Conservation (phyloP, 2,797 vertebrate species). For the Clarias fuscus region DNA sequence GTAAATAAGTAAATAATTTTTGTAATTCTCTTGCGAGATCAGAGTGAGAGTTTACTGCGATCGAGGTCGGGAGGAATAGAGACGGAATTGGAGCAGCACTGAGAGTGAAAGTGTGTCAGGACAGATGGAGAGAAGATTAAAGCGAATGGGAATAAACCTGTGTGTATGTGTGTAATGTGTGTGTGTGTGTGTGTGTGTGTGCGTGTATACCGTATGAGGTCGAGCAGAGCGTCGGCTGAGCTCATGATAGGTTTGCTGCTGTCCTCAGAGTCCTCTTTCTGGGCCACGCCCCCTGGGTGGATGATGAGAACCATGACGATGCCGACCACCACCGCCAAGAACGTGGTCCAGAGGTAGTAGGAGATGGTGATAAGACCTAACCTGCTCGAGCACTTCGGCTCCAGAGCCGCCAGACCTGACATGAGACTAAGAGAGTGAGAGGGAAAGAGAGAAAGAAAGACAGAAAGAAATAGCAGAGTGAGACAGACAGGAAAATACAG, state of each 20-base stretch:
- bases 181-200: constrained; percentile 13
- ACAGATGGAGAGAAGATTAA: constrained; percentile 14
- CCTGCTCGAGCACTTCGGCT: constrained; percentile 93
- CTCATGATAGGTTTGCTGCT: constrained; percentile 90
- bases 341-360: constrained; percentile 97
- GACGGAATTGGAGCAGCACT: neutral
- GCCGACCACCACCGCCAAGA: constrained; percentile 91
- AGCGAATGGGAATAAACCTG: neutral
- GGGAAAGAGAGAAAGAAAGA: constrained; percentile 20
- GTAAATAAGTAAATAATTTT: neutral
- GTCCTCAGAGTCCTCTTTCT: constrained; percentile 88
- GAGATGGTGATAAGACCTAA: constrained; percentile 92
- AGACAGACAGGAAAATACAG: neutral
- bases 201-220: constrained; percentile 76
- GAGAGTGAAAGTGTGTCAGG: neutral
- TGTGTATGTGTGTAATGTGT: neutral
- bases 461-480: neutral
- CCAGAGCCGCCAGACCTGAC: constrained; percentile 92
- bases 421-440: constrained; percentile 79
- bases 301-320: constrained; percentile 96
- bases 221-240: constrained; percentile 91
- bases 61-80: neutral
- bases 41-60: neutral
- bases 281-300: constrained; percentile 90
- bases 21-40: neutral